A percentile compares a stretch with the other conserved stretches of the same genome.
These are phyloP conservation scores for Grallaria varia DNA, from an alignment of 2,113 vertebrate genomes.

Conservation along the genomic window DNA sequence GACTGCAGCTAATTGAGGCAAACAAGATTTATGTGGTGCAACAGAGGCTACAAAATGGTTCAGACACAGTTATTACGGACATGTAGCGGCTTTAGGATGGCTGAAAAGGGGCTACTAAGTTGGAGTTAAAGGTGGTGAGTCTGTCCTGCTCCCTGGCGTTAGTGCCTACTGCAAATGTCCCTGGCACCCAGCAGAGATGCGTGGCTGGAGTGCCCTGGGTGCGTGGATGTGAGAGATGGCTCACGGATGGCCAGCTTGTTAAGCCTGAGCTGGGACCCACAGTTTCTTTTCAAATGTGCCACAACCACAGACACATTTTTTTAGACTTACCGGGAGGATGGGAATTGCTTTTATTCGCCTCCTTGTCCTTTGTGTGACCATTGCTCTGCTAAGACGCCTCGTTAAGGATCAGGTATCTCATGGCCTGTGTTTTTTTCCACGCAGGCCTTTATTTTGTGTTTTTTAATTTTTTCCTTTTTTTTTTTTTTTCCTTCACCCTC, in stretches of 20 bases:
- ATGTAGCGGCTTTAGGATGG: neutral
- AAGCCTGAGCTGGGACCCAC: neutral
- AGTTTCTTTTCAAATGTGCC: neutral
- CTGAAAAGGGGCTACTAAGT: neutral
- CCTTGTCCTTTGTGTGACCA: neutral
- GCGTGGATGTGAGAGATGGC: neutral
- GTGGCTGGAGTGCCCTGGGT: neutral
- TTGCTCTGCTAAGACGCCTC: neutral
- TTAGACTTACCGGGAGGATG: accelerated
- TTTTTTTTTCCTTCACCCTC: no score
- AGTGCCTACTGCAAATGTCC: neutral
- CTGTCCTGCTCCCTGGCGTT: neutral
- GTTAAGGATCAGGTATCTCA: neutral
- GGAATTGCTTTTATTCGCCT: neutral
- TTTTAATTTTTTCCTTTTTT: no score
- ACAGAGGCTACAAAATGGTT: neutral
- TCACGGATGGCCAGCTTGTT: accelerated
- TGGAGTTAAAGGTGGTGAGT: neutral
- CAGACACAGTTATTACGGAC: neutral
- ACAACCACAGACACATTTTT: accelerated
- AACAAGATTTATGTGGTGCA: neutral
- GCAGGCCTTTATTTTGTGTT: no score
- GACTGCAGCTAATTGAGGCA: neutral
- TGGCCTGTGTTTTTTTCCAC: neutral
- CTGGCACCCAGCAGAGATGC: neutral